Evolutionary conservation across 2,888 invertebrate genomes (phyloP), one percentile per base, ranked within the genome.

Genomic region (Spodoptera exigua): DNA sequence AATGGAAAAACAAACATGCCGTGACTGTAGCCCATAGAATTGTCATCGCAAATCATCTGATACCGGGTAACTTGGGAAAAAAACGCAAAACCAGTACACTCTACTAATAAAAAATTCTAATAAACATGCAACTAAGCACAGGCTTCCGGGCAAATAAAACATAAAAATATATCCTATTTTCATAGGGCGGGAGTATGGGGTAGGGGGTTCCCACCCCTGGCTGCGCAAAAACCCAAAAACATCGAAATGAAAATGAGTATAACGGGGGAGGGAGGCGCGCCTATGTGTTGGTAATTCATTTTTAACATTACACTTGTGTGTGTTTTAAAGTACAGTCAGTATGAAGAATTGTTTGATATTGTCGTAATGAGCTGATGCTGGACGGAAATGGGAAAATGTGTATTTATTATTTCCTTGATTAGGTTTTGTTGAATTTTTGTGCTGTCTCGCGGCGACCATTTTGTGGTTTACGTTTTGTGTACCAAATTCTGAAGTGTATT

Each of bases 191-290:
- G 88, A 92, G 90, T 91, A 88, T 82, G 87, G 80, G 74, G 63
- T 40, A 80, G 79, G 71, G 78, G 73, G 13, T 71, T 71, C 73
- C 78, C 76, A 83, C 80, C 86, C 90, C 89, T 85, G 84, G 85
- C 91, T 93, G 94, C 94, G 94, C 94, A 94, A 94, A 94, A 94
- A 94, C 94, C 93, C 94, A 91, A 94, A 94, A 94, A 94, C 94
- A 94, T 93, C 94, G 93, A 93, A 93, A 93, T 93, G 94, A 94
- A 94, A 94, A 94, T 94, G 94, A 94, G 94, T 92, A 92, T 93
- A 91, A 89, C 82, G 83, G 89, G 91, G 91, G 92, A 82, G 87
- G 89, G 77, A 55, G 71, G 61, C 74, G 80, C 79, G 84, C 82
- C 80, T 82, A 86, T 93, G 92, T 93, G 94, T 93, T 92, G 89